Evolutionary conservation across 2,113 vertebrate species (phyloP).

Genomic region (Notarius quadriscutis): DNA sequence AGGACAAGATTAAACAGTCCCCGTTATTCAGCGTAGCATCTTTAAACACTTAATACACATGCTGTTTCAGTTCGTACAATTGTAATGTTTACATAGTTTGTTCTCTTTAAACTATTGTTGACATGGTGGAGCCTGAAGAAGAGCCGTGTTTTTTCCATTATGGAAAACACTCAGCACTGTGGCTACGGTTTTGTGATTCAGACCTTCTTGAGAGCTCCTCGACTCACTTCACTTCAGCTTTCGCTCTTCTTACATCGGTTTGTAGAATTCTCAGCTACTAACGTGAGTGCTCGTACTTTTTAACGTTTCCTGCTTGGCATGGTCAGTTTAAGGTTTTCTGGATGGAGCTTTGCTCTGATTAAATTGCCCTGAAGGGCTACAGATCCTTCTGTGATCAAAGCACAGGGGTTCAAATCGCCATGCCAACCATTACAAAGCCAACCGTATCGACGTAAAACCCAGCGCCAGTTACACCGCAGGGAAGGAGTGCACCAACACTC

Average conservation of each 20-base stretch:
- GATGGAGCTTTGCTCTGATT: constrained; percentile 56
- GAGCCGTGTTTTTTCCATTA: constrained; percentile 1
- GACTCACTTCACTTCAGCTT: neutral
- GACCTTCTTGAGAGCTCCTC: neutral
- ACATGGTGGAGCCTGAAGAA: constrained; percentile 12
- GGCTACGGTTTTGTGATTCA: too few species aligned
- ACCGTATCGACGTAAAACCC: constrained; percentile 55
- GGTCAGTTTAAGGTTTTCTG: neutral
- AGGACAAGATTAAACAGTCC: constrained; percentile 7
- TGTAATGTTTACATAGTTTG: constrained; percentile 23
- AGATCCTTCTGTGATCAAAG: constrained; percentile 68
- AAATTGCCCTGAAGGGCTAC: constrained; percentile 60
- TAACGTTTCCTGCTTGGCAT: neutral
- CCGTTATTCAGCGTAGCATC: constrained; percentile 14
- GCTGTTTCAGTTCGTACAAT: constrained; percentile 5
- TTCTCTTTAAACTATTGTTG: constrained; percentile 25
- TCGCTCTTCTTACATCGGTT: neutral
- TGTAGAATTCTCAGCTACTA: neutral
- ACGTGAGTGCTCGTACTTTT: neutral
- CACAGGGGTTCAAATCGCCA: constrained; percentile 54
- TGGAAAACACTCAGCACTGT: neutral
- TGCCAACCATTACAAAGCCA: constrained; percentile 61
- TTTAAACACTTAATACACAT: constrained; percentile 13
- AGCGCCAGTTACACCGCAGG: constrained; percentile 44
- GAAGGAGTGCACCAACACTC: constrained; percentile 3